phyloP scores from a whole-genome alignment of 2,888 invertebrate genomes.

The Mantis religiosa region DNA sequence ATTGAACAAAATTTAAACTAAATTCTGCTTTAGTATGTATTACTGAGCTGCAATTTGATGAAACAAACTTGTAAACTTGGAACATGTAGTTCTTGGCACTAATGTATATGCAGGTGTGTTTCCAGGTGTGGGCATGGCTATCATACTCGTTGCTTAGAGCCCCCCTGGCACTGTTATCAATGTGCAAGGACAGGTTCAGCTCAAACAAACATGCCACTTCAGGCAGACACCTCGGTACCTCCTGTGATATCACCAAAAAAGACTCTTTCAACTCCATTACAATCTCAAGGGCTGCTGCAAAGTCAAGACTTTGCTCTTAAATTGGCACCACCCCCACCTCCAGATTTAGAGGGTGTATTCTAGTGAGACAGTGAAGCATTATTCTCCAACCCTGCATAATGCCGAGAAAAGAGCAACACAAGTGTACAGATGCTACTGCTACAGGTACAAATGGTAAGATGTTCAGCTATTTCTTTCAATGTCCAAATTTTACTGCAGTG shows the following conservation, averaged over 20 bases:
- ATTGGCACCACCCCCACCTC: constrained; percentile 29
- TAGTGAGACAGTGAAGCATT: neutral
- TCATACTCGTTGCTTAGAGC: constrained; percentile 34
- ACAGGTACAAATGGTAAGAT: neutral
- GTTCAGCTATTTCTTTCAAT: too few species aligned
- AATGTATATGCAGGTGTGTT: neutral
- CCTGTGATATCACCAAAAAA: neutral
- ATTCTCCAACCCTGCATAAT: neutral
- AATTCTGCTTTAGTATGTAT: too few species aligned
- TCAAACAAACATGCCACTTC: neutral
- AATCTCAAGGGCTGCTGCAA: constrained; percentile 19
- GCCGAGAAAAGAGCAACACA: neutral
- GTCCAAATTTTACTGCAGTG: too few species aligned
- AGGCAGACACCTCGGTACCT: neutral
- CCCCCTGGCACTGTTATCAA: constrained; percentile 14
- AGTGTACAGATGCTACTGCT: neutral
- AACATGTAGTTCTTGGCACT: neutral
- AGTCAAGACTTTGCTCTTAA: constrained; percentile 28
- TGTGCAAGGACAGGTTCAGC: neutral
- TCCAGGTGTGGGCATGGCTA: constrained; percentile 38
- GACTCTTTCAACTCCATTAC: neutral
- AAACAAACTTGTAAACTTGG: neutral
- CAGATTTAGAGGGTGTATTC: constrained; percentile 30
- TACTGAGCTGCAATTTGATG: too few species aligned
- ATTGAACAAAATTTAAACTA: too few species aligned